A percentile compares a stretch with the other conserved stretches of the same genome.
phyloP scores from a whole-genome alignment of 2,888 invertebrate genomes.

The Drosophila birchii region DNA sequence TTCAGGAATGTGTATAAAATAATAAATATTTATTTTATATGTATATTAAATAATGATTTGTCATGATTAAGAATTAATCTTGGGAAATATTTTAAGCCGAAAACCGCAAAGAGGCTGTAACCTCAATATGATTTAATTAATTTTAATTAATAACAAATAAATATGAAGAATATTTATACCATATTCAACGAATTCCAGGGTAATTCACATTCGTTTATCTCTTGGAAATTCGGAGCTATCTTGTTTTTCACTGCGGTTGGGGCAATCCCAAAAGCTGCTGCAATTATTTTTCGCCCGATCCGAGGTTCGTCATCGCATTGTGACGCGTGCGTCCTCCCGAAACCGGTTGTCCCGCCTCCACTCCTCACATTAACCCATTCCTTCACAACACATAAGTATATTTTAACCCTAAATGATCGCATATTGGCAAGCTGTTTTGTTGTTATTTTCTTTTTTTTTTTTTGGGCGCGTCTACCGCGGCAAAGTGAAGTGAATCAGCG shows the following conservation, averaged over 20 bases:
- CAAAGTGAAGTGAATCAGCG: constrained; percentile 21
- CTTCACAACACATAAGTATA: background rate
- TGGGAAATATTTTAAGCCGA: no score
- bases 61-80: no score
- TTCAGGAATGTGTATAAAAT: no score
- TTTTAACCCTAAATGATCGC: constrained; percentile 3
- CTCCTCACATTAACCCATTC: constrained; percentile 4
- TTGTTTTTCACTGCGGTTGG: constrained; percentile 55
- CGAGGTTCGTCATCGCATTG: constrained; percentile 55
- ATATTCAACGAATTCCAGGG: constrained; percentile 4
- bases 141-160: background rate
- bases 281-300: constrained; percentile 33
- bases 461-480: constrained; percentile 35
- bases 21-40: no score
- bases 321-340: constrained; percentile 49
- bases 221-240: background rate
- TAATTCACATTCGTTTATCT: constrained; percentile 7
- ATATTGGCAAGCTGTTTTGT: constrained; percentile 5
- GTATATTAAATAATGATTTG: no score
- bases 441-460: background rate
- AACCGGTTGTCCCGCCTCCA: constrained; percentile 57
- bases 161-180: no score
- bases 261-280: constrained; percentile 58
- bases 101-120: no score
- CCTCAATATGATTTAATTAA: background rate